A percentile compares a stretch with the other conserved stretches of the same genome.
phyloP scores from a whole-genome alignment of 2,888 invertebrate genomes.

The Chaetogeoica ovagalla region DNA sequence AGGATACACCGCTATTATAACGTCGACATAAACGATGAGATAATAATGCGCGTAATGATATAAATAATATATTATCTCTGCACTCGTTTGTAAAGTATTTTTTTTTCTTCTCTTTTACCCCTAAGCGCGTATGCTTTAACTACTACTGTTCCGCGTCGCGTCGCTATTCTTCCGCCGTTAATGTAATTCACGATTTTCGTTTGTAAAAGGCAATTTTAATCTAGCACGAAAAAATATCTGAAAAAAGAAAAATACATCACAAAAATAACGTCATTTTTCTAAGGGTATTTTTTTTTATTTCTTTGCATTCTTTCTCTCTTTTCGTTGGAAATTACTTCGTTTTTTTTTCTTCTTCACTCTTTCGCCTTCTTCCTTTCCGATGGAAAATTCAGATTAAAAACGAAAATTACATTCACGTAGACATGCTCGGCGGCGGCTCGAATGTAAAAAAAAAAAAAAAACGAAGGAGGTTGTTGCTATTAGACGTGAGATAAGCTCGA shows the following conservation, averaged over 20 bases:
- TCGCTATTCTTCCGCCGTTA: background rate
- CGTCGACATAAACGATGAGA: too few relatives aligned
- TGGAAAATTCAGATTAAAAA: conserved; percentile 11
- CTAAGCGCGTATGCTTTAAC: too few relatives aligned
- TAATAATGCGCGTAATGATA: too few relatives aligned
- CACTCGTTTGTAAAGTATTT: too few relatives aligned
- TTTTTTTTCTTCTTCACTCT: background rate
- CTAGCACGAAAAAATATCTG: background rate
- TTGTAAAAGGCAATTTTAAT: conserved; percentile 7
- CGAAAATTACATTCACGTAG: conserved; percentile 14
- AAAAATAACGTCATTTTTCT: conserved; percentile 23
- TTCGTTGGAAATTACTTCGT: background rate
- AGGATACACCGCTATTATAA: too few relatives aligned
- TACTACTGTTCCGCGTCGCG: too few relatives aligned
- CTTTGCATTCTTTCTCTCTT: too few relatives aligned
- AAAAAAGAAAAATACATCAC: background rate
- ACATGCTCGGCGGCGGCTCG: background rate
- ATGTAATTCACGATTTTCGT: conserved; percentile 1
- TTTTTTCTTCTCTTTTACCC: too few relatives aligned
- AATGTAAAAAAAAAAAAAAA: conserved; percentile 1
- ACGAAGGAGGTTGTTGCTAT: conserved; percentile 22
- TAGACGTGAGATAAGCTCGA: conserved; percentile 17
- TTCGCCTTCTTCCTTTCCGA: background rate
- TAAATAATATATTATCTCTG: too few relatives aligned
- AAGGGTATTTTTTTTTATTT: conserved; percentile 1